These are phyloP conservation scores for Cepphus grylle DNA, from an alignment of 2,113 vertebrate species.

Conservation along the genomic window DNA sequence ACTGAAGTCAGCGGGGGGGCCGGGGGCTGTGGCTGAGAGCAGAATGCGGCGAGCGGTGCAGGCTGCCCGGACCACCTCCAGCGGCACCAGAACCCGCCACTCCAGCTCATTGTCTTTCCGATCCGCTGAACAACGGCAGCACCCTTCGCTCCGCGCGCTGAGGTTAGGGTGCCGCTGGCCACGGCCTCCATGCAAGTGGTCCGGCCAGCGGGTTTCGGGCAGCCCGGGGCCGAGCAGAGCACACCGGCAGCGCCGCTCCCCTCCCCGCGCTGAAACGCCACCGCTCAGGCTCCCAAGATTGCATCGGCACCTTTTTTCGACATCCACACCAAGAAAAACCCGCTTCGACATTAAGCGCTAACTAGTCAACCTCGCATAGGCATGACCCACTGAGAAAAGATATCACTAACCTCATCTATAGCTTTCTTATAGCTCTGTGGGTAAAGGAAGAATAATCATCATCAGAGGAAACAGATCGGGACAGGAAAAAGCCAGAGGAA, in stretches of 20 bases:
- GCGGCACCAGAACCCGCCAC: not conserved
- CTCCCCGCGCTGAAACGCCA: not conserved
- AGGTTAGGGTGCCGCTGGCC: not conserved
- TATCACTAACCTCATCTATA: slow-evolving; percentile 94
- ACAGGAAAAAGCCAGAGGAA: slow-evolving; percentile 74
- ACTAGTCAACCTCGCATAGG: slow-evolving; percentile 58
- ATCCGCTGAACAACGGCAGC: rapidly evolving
- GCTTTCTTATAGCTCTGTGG: slow-evolving; percentile 98
- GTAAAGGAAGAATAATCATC: slow-evolving; percentile 78
- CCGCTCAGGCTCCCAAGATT: not conserved
- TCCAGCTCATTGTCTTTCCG: not conserved
- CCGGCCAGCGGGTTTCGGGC: not conserved
- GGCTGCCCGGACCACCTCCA: not conserved
- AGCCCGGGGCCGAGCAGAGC: not conserved
- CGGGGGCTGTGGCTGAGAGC: slow-evolving; percentile 23
- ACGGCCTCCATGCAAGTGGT: not conserved
- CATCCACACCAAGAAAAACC: slow-evolving; percentile 22
- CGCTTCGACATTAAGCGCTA: slow-evolving; percentile 17
- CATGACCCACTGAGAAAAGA: slow-evolving; percentile 71
- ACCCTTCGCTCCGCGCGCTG: not conserved
- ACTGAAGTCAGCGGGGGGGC: not conserved
- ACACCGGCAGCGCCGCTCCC: not conserved
- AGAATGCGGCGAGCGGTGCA: not conserved
- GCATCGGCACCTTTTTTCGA: slow-evolving; percentile 14
- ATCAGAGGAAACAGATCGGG: slow-evolving; percentile 77